A percentile compares a stretch with the other conserved stretches of the same genome.
phyloP scores from a whole-genome alignment of 2,797 vertebrate species.

The Acipenser oxyrinchus region DNA sequence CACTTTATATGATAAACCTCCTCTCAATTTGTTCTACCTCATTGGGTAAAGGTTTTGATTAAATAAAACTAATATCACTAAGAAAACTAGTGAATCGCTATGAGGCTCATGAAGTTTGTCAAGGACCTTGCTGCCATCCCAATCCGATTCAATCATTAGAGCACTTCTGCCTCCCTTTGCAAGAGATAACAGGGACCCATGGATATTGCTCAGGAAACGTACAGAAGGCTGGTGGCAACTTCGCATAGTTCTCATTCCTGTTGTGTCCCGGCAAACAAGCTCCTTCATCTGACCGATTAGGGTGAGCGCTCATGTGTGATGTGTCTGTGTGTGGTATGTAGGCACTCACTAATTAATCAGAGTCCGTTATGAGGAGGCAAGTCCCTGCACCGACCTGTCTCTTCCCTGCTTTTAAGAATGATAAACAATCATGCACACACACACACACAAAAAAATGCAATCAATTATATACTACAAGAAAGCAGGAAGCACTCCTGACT shows the following conservation, averaged over 20 bases:
- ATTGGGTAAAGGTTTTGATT: no score
- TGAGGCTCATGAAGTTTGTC: not conserved
- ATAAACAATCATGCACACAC: constrained; percentile 2
- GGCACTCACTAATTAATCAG: constrained; percentile 9
- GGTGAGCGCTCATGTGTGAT: not conserved
- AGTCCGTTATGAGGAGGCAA: not conserved
- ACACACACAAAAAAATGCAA: not conserved
- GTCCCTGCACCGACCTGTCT: constrained; percentile 5
- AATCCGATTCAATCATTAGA: not conserved
- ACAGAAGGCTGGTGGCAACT: not conserved
- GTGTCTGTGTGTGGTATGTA: not conserved
- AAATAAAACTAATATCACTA: no score
- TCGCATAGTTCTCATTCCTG: not conserved
- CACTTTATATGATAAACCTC: no score
- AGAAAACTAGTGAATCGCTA: no score
- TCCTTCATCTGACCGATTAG: not conserved
- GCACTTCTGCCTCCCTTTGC: not conserved
- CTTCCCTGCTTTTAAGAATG: constrained; percentile 5
- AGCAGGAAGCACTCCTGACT: not conserved
- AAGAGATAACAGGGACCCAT: not conserved
- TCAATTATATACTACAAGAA: constrained; percentile 4
- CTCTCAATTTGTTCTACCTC: no score
- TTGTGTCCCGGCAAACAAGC: not conserved
- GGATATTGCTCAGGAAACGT: not conserved
- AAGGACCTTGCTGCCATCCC: not conserved